A percentile compares a stretch with the other conserved stretches of the same genome.
Evolutionary conservation across 1,140 invertebrate genomes (phyloP).

Genomic region (Aphidius ervi): DNA sequence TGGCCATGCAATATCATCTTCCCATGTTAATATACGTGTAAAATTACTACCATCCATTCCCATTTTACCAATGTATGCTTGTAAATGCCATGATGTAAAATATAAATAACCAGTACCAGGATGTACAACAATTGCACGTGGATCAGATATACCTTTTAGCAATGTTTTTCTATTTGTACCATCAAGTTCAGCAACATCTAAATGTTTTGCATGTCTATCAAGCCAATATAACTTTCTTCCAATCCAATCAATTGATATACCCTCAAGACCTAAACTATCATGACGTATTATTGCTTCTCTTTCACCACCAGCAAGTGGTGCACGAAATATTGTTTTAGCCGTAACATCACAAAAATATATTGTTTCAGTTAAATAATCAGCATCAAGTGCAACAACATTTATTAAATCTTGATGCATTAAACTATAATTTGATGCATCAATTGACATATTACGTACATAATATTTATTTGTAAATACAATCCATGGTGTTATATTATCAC

Average conservation of each 20-base stretch:
- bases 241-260: slow-evolving; percentile 96
- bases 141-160: slow-evolving; percentile 83
- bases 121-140: slow-evolving; percentile 90
- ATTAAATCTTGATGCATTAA: slow-evolving; percentile 92
- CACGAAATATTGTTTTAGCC: slow-evolving; percentile 81
- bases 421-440: slow-evolving; percentile 80
- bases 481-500: slow-evolving; percentile 81
- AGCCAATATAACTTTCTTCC: slow-evolving; percentile 95
- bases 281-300: slow-evolving; percentile 86
- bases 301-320: slow-evolving; percentile 47
- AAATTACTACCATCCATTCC: slow-evolving; percentile 96
- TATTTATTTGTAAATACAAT: slow-evolving; percentile 97
- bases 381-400: slow-evolving; percentile 95
- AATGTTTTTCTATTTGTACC: slow-evolving; percentile 88
- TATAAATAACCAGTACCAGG: slow-evolving; percentile 92
- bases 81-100: slow-evolving; percentile 88
- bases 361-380: slow-evolving; percentile 77
- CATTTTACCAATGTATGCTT: slow-evolving; percentile 96
- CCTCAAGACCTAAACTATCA: slow-evolving; percentile 91
- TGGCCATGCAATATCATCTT: slow-evolving; percentile 95
- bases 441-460: slow-evolving; percentile 92
- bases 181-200: slow-evolving; percentile 89
- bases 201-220: slow-evolving; percentile 90
- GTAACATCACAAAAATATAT: slow-evolving; percentile 95
- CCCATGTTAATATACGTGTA: slow-evolving; percentile 83